A percentile compares a stretch with the other conserved stretches of the same genome.
Conservation (phyloP, 2,797 vertebrate species). For the Aeoliscus strigatus region DNA sequence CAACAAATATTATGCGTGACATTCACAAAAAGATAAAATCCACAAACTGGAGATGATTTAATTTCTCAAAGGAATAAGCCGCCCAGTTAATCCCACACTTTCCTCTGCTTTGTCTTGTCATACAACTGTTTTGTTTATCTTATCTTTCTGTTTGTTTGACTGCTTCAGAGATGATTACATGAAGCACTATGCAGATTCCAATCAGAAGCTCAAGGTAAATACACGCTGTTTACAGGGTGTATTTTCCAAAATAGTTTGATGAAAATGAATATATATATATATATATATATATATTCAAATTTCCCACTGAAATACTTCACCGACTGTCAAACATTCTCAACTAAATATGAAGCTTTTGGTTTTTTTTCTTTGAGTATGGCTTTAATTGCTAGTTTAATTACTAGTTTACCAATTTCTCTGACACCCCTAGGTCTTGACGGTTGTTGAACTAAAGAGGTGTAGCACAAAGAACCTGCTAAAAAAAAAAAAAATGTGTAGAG, state of each 20-base stretch:
- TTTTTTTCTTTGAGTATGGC: constrained; percentile 3
- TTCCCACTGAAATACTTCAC: constrained; percentile 58
- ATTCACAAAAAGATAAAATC: constrained; percentile 44
- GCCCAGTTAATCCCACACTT: constrained; percentile 26
- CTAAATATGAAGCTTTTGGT: constrained; percentile 61
- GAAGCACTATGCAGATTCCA: constrained; percentile 11
- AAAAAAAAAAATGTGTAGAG: constrained; percentile 8
- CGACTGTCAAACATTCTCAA: constrained; percentile 55
- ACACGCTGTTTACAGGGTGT: too few species aligned
- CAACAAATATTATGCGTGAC: constrained; percentile 39
- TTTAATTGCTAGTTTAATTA: constrained; percentile 50
- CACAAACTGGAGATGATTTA: constrained; percentile 39
- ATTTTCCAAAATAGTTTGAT: too few species aligned
- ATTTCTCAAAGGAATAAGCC: constrained; percentile 49
- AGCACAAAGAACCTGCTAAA: constrained; percentile 4
- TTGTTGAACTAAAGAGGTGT: constrained; percentile 10
- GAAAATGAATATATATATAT: too few species aligned
- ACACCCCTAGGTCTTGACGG: constrained; percentile 27
- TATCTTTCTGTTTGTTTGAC: constrained; percentile 37
- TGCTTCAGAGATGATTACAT: constrained; percentile 33
- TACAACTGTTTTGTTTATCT: constrained; percentile 43
- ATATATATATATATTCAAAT: constrained; percentile 62
- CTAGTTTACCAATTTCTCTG: constrained; percentile 35
- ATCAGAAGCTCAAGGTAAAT: constrained; percentile 35
- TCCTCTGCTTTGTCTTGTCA: constrained; percentile 23